A percentile compares a stretch with the other conserved stretches of the same genome.
Evolutionary conservation across 2,888 invertebrate genomes (phyloP).

Genomic region (Eupithecia subfuscata): DNA sequence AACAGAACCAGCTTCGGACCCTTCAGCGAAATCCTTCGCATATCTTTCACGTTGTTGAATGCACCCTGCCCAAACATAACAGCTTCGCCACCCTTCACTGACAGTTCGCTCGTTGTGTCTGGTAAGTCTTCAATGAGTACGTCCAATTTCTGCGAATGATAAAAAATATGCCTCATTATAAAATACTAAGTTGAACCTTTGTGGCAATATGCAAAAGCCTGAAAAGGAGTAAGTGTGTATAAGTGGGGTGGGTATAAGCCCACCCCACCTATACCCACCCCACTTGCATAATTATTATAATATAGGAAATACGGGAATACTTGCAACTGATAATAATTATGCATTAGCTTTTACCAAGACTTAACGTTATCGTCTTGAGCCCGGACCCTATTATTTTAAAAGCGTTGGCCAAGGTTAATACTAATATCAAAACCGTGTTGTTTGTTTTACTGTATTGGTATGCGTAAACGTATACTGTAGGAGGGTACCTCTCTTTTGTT

Average conservation of each 20-base stretch:
- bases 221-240: background rate
- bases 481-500: background rate
- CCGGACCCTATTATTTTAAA: background rate
- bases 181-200: background rate
- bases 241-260: no score
- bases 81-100: constrained; percentile 82
- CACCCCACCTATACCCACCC: no score
- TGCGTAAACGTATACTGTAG: background rate
- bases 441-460: background rate
- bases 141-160: constrained; percentile 70
- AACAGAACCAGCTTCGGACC: constrained; percentile 81
- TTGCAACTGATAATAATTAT: background rate
- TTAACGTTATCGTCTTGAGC: background rate
- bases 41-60: constrained; percentile 81
- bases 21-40: constrained; percentile 82
- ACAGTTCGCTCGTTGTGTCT: constrained; percentile 82
- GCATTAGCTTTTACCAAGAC: background rate
- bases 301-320: background rate
- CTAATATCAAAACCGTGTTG: background rate
- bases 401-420: background rate
- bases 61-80: constrained; percentile 83
- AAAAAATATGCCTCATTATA: constrained; percentile 7
- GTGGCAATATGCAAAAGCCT: background rate
- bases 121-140: constrained; percentile 83
- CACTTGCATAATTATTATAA: background rate